Evolutionary conservation across 2,113 vertebrate species (phyloP), one percentile per base, ranked within the genome.

Genomic region (Ascaphus truei): DNA sequence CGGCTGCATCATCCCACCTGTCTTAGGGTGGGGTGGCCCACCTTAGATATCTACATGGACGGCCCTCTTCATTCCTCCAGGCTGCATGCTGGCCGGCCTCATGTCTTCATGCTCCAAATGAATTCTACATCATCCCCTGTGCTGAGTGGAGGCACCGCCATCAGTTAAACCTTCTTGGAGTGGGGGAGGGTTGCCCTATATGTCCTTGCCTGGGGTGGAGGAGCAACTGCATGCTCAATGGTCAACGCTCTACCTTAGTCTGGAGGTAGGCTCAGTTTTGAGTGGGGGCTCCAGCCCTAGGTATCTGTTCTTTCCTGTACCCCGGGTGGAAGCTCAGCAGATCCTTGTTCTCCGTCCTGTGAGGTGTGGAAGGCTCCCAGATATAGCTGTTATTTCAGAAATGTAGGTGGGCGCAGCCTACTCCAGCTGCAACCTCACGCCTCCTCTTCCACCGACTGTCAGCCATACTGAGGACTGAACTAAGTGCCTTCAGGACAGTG

Each of bases 391-490:
- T 47, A 22, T 47, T 47, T 31, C 36, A 23, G 20, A 36, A 12
- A 7, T 31, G 34, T 37, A 39, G 23, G 23, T 30, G 13, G 33
- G n/a, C 59, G 11, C 22, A 23, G 2, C n/a, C 12, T 36, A 30
- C 31, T 53, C 33, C 29, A 8, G 12, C 37, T 39, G 8, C 64
- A 47, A n/a, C 33, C 36, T 47, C 53, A 68, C 47, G 64, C 37
- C 53, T 68, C 39, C 37, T 43, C 52, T 29, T 57, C 20, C 15
- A 36, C 33, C 33, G 25, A 48, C 27, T 16, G 23, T 69, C 67
- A 60, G 57, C 67, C 57, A 61, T 71, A 71, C 45, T 71, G 67
- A 71, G 67, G 57, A 71, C 61, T 71, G 67, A 71, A 61, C 67
- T 41, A 71, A 61, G 67, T 71, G 67, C 67, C 67, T 71, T 71